A percentile compares a stretch with the other conserved stretches of the same genome.
Conservation (phyloP, 2,888 invertebrate genomes). For the Drosophila helvetica region DNA sequence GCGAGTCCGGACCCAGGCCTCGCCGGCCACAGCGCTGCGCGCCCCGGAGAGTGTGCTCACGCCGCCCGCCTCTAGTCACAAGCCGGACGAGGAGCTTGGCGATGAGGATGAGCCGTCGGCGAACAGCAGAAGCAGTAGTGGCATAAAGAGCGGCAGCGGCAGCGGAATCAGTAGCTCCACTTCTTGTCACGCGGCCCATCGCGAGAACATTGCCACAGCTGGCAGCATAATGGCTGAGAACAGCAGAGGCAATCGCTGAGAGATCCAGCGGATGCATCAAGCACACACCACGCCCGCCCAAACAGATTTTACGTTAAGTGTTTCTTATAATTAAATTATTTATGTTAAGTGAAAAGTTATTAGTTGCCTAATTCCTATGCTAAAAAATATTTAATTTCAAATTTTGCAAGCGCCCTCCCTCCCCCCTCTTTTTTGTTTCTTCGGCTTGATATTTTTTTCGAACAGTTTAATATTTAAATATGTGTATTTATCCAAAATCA, state of each 20-base stretch:
- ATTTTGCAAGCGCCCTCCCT: conserved; percentile 30
- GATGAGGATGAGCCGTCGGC: conserved; percentile 63
- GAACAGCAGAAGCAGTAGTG: conserved; percentile 8
- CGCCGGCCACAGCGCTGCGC: conserved; percentile 81
- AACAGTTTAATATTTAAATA: conserved; percentile 47
- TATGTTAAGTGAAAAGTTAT: conserved; percentile 67
- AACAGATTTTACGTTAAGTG: conserved; percentile 71
- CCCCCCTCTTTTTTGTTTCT: conserved; percentile 37
- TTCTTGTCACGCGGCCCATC: conserved; percentile 3
- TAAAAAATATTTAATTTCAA: conserved; percentile 56
- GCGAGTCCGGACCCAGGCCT: conserved; percentile 81
- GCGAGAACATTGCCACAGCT: conserved; percentile 12
- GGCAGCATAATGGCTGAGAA: conserved; percentile 18
- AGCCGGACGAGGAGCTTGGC: conserved; percentile 72
- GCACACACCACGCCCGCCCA: conserved; percentile 60
- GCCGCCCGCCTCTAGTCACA: conserved; percentile 84
- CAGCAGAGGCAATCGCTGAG: conserved; percentile 37
- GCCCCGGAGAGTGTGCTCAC: conserved; percentile 83
- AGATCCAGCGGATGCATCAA: conserved; percentile 1
- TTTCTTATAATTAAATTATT: conserved; percentile 70
- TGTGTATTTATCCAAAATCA: conserved; percentile 57
- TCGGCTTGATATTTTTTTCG: conserved; percentile 35
- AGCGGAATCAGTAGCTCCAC: conserved; percentile 29
- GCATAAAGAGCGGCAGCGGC: conserved; percentile 10
- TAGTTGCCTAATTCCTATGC: conserved; percentile 59